Percentiles rank a stretch among this genome's conserved stretches.
These are phyloP conservation scores for Pherbina coryleti DNA, from an alignment of 2,888 invertebrate genomes.

Conservation along the genomic window DNA sequence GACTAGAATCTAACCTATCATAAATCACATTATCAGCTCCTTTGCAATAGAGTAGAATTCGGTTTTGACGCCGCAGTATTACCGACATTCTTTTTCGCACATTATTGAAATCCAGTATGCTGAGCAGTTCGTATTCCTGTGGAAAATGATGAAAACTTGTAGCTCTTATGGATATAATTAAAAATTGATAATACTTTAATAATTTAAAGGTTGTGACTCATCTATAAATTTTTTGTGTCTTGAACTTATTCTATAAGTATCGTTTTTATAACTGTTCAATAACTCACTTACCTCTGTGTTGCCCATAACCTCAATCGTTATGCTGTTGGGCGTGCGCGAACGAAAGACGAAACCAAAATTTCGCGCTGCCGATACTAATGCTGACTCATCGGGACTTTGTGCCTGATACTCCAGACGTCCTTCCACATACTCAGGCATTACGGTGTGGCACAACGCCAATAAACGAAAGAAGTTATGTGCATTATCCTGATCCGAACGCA, in stretches of 20 bases:
- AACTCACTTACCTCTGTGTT: slow-evolving; percentile 74
- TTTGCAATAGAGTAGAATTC: slow-evolving; percentile 93
- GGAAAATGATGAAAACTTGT: slow-evolving; percentile 46
- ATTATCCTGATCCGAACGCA: slow-evolving; percentile 79
- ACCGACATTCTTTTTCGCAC: slow-evolving; percentile 99
- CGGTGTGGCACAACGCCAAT: slow-evolving; percentile 97
- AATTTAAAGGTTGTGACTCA: no score
- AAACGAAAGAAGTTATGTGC: slow-evolving; percentile 91
- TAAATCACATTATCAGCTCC: slow-evolving; percentile 99
- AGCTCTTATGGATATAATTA: not conserved
- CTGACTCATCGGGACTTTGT: slow-evolving; percentile 98
- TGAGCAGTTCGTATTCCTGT: slow-evolving; percentile 93
- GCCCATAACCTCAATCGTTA: slow-evolving; percentile 91
- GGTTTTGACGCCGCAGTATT: slow-evolving; percentile 85
- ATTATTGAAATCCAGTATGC: slow-evolving; percentile 99
- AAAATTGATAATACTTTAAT: no score
- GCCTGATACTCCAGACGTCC: slow-evolving; percentile 80
- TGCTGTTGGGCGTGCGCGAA: slow-evolving; percentile 91
- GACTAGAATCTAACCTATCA: slow-evolving; percentile 86
- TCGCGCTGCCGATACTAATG: slow-evolving; percentile 95
- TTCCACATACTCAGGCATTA: slow-evolving; percentile 94
- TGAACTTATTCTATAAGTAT: no score
- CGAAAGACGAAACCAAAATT: slow-evolving; percentile 99
- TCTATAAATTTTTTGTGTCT: no score
- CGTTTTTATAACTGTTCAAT: no score